A percentile compares a stretch with the other conserved stretches of the same genome.
Evolutionary conservation across 2,113 vertebrate species (phyloP).

Genomic region (Alexandromys fortis): DNA sequence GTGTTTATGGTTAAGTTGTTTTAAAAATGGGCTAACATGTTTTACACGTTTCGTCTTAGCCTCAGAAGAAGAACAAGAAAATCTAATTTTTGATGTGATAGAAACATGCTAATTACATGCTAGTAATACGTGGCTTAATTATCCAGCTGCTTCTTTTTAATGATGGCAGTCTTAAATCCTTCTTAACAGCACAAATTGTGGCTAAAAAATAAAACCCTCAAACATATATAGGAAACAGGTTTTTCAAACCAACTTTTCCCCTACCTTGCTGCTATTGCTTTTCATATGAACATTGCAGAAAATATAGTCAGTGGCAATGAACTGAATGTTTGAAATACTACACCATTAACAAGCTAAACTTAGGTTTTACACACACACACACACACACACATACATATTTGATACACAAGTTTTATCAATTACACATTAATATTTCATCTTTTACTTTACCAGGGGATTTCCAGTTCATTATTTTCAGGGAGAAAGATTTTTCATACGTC

Average conservation of each 20-base stretch:
- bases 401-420: neutral
- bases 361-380: neutral
- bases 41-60: neutral
- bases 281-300: neutral
- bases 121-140: slow-evolving; percentile 22
- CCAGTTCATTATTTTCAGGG: neutral
- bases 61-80: neutral
- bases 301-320: neutral
- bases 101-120: neutral
- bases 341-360: neutral
- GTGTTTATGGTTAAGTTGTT: neutral
- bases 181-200: neutral
- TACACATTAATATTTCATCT: neutral
- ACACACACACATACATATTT: neutral
- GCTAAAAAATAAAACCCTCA: slow-evolving; percentile 7
- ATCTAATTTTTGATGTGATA: slow-evolving; percentile 18
- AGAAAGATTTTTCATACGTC: neutral
- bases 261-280: neutral
- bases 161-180: neutral
- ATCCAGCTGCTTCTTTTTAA: neutral
- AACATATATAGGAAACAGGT: neutral
- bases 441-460: neutral
- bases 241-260: neutral
- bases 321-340: neutral
- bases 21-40: neutral